Evolutionary conservation across 1,140 invertebrate species (phyloP).

Genomic region (Scaptomyza pallida): DNA sequence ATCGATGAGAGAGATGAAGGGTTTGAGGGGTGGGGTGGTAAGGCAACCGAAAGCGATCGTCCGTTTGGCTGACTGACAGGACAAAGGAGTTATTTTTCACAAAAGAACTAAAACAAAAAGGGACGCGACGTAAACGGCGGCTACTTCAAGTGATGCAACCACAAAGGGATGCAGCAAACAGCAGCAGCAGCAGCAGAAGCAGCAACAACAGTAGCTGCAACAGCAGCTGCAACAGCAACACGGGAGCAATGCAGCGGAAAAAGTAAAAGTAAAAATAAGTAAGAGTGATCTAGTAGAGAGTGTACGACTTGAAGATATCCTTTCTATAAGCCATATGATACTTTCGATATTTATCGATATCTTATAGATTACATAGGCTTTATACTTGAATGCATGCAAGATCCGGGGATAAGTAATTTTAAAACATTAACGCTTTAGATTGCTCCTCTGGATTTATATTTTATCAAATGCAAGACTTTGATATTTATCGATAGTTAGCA

Average conservation of each 20-base stretch:
- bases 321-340: too few species aligned
- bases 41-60: constrained; percentile 65
- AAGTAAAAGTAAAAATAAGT: constrained; percentile 77
- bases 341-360: too few species aligned
- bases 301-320: not conserved
- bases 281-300: constrained; percentile 38
- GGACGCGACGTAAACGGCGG: constrained; percentile 24
- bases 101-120: constrained; percentile 72
- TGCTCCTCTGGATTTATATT: too few species aligned
- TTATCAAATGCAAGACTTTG: too few species aligned
- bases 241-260: constrained; percentile 39
- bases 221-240: constrained; percentile 36
- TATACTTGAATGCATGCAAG: too few species aligned
- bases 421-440: too few species aligned
- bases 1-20: not conserved
- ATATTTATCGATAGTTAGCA: too few species aligned
- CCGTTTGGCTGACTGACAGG: constrained; percentile 68
- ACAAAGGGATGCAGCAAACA: constrained; percentile 38
- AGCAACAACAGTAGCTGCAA: constrained; percentile 32
- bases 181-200: constrained; percentile 19
- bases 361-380: too few species aligned
- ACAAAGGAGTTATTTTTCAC: constrained; percentile 80
- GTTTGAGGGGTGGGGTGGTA: not conserved
- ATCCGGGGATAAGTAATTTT: too few species aligned
- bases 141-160: constrained; percentile 28